Evolutionary conservation across 2,797 vertebrate species (phyloP), one percentile per base, ranked within the genome.

Genomic region (Denticeps clupeoides): DNA sequence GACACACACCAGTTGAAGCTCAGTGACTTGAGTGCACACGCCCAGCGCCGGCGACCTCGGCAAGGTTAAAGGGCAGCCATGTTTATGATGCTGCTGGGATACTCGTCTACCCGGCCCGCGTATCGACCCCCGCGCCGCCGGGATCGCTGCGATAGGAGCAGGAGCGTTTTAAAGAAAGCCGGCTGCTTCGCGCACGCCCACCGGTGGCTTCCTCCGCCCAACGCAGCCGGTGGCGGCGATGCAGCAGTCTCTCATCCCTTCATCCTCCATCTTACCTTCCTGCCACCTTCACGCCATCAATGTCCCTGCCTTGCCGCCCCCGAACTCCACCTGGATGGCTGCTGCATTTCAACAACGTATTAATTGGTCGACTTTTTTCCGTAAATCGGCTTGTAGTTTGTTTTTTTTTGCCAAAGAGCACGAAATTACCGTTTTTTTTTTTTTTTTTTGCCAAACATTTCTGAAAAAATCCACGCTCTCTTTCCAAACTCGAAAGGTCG

Each of bases 381-480:
- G n/a, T n/a, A n/a, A n/a, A n/a, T n/a, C n/a, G n/a, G n/a, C 40
- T 41, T 49, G 26, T 12, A 19, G 27, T 49, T 25, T 19, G 21
- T 15, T 49, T 18, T 31, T 12, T 28, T 23, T 9, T 38, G 23
- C 55, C 31, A 44, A 56, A 58, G 50, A 53, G 50, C 51, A 42
- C 60, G 49, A 44, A 59, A 62, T 65, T 60, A 59, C 62, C 64
- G 63, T 64, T 53, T 42, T 40, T 55, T n/a, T n/a, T n/a, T n/a
- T n/a, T n/a, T n/a, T n/a, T n/a, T n/a, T n/a, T n/a, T n/a, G 53
- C 42, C 48, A 58, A 61, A 60, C 49, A 43, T 18, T 45, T 13
- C 61, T 70, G 56, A 70, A 70, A 67, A 55, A 67, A 67, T 63
- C 51, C 59, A 55, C 47, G 16, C 59, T 59, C 58, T 60, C 53